These are phyloP conservation scores for Orbicella faveolata DNA, from an alignment of 64 coral and sea anemone genomes.

Conservation along the genomic window DNA sequence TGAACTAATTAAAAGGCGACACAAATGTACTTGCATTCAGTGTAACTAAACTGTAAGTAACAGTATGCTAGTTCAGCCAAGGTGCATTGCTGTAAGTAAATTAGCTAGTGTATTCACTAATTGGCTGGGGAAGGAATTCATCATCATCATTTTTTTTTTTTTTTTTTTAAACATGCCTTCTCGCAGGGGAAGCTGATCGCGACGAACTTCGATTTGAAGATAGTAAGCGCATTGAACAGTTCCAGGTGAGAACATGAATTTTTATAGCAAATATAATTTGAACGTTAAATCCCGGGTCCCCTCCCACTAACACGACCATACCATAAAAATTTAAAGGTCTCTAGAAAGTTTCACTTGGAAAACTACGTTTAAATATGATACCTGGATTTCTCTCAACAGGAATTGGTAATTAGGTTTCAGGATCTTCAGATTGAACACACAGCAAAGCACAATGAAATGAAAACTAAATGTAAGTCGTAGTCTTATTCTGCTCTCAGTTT, in stretches of 20 bases:
- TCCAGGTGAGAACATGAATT: constrained; percentile 57
- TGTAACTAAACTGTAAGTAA: too few relatives aligned
- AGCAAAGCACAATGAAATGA: constrained; percentile 77
- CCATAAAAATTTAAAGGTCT: too few relatives aligned
- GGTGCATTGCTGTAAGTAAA: too few relatives aligned
- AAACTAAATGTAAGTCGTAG: constrained; percentile 65
- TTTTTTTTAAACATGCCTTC: neutral
- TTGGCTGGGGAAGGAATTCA: neutral
- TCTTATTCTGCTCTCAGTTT: neutral
- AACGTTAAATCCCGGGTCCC: too few relatives aligned
- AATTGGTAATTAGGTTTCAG: constrained; percentile 92
- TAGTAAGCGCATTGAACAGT: constrained; percentile 79
- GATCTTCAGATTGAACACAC: constrained; percentile 91
- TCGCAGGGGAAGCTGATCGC: constrained; percentile 84
- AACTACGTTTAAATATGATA: too few relatives aligned
- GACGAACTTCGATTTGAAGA: constrained; percentile 86
- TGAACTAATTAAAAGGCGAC: too few relatives aligned
- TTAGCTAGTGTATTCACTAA: too few relatives aligned
- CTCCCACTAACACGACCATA: too few relatives aligned
- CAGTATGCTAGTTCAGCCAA: too few relatives aligned
- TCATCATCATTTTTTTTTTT: neutral
- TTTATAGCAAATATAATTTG: too few relatives aligned
- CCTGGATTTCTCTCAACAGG: constrained; percentile 45
- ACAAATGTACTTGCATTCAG: too few relatives aligned
- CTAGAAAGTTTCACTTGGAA: too few relatives aligned